These are phyloP conservation scores for Lithobates sylvaticus DNA, from an alignment of 2,797 vertebrate species.

Conservation along the genomic window DNA sequence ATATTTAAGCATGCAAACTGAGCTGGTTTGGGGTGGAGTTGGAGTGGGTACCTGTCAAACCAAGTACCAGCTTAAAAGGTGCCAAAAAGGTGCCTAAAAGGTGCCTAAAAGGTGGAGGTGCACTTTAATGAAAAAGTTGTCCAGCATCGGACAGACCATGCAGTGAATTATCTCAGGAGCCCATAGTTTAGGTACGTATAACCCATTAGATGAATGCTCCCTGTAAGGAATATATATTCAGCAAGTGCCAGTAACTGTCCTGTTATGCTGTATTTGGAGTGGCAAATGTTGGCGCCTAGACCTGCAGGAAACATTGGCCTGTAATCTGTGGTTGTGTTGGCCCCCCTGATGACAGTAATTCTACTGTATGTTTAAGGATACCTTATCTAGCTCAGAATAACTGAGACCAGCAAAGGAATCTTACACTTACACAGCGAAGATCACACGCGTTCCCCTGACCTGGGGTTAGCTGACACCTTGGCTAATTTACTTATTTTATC, in stretches of 20 bases:
- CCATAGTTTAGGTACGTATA: no score
- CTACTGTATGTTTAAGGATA: not conserved
- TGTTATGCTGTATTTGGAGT: not conserved
- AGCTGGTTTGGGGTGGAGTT: no score
- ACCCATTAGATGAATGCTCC: no score
- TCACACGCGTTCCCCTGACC: not conserved
- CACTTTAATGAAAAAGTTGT: no score
- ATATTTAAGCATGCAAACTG: no score
- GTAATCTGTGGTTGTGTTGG: not conserved
- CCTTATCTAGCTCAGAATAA: constrained; percentile 23
- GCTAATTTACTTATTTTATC: not conserved
- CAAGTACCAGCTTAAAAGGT: no score
- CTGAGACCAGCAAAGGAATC: not conserved
- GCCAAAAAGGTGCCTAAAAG: no score
- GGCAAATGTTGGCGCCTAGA: not conserved
- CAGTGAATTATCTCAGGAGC: no score
- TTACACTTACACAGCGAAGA: not conserved
- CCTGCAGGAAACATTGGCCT: not conserved
- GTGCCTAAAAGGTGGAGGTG: no score
- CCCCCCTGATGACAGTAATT: not conserved
- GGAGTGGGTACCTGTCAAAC: no score
- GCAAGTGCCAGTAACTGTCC: not conserved
- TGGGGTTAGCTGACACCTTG: not conserved
- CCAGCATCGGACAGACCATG: no score
- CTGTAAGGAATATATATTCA: no score